phyloP scores from a whole-genome alignment of 1,140 invertebrate species.

The Neodiprion lecontei region DNA sequence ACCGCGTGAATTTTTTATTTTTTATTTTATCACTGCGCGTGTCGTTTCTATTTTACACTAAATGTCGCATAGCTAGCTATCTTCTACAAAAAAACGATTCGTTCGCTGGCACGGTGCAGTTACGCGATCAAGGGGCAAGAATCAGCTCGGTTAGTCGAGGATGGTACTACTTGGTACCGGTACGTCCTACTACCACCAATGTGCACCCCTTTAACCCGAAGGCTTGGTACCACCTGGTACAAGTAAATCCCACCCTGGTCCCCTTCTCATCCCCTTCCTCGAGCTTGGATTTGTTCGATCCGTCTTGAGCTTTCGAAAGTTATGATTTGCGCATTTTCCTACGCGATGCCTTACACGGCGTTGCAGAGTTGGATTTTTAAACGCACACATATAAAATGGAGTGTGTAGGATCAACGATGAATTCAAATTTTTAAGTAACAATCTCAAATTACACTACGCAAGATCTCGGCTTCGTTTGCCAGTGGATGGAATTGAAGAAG shows the following conservation, averaged over 20 bases:
- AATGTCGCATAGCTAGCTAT: background rate
- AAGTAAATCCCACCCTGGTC: conserved; percentile 33
- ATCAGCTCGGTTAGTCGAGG: conserved; percentile 20
- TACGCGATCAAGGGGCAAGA: background rate
- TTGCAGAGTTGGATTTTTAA: background rate
- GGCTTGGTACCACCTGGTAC: conserved; percentile 50
- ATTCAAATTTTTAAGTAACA: too few species aligned
- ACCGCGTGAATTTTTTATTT: too few species aligned
- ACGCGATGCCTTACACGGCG: background rate
- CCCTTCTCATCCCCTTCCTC: conserved; percentile 27
- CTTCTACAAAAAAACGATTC: background rate
- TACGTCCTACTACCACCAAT: conserved; percentile 18
- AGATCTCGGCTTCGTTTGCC: too few species aligned
- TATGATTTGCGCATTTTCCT: background rate
- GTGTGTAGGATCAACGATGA: too few species aligned
- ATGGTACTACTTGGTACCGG: conserved; percentile 51
- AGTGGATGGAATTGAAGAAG: too few species aligned
- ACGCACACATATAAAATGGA: too few species aligned
- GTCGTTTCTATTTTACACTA: background rate
- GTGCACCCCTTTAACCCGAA: conserved; percentile 18
- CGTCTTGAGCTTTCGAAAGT: background rate
- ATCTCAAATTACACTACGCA: too few species aligned
- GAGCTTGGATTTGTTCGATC: conserved; percentile 40
- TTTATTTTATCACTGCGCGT: background rate
- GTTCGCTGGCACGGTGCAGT: background rate